Evolutionary conservation across 2,888 invertebrate species (phyloP).

Genomic region (Zaprionus lineosus): DNA sequence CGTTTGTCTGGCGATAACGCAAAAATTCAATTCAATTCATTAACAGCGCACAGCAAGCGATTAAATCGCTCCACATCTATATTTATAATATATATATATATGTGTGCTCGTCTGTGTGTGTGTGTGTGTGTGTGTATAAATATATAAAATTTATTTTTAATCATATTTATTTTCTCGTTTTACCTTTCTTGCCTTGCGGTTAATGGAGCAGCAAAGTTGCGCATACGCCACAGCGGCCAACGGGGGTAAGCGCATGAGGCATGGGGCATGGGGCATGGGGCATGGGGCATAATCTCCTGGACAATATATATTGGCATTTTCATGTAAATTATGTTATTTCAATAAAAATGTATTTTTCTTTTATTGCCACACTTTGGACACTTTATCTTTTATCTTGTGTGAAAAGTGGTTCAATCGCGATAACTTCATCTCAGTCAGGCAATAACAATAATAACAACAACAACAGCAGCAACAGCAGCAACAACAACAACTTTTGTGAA

Average conservation of each 20-base stretch:
- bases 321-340: slow-evolving; percentile 74
- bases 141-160: not conserved
- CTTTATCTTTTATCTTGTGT: slow-evolving; percentile 70
- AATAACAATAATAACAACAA: slow-evolving; percentile 19
- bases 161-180: slow-evolving; percentile 1
- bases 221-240: slow-evolving; percentile 38
- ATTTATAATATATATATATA: slow-evolving; percentile 44
- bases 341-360: slow-evolving; percentile 69
- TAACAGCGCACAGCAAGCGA: slow-evolving; percentile 65
- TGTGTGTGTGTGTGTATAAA: slow-evolving; percentile 18
- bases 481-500: slow-evolving; percentile 3
- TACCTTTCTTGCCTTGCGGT: slow-evolving; percentile 27
- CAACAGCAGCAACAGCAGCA: slow-evolving; percentile 3
- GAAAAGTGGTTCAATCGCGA: slow-evolving; percentile 77
- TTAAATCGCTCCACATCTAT: slow-evolving; percentile 63
- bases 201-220: slow-evolving; percentile 51
- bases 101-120: slow-evolving; percentile 10
- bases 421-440: slow-evolving; percentile 58
- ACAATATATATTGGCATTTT: slow-evolving; percentile 71
- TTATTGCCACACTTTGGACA: slow-evolving; percentile 66
- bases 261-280: no score
- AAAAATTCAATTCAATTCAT: slow-evolving; percentile 71
- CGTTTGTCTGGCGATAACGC: slow-evolving; percentile 50
- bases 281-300: slow-evolving; percentile 51
- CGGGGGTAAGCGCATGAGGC: no score